Evolutionary conservation across 92 coral and sea anemone species (phyloP), one percentile per base, ranked within the genome.

Genomic region (Epizoanthus stellaris): DNA sequence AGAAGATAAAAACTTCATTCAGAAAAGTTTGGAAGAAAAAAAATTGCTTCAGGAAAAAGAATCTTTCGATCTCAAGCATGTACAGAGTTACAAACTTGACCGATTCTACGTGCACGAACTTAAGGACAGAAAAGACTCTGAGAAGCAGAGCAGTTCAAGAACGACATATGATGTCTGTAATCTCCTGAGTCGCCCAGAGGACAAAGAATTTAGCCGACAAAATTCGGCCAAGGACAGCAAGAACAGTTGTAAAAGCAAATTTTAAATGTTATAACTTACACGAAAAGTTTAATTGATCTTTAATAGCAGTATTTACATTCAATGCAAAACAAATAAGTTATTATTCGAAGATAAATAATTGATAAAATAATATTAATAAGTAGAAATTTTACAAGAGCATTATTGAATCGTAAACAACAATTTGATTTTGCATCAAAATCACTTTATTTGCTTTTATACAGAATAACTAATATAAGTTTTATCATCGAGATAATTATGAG

Each of bases 1-100:
- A 58, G 83, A 79, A 79, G 83, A 79, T 20, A 79, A 61, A 21
- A 70, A 62, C 2, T 63, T 79, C 52, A 7, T 23, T 19, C 53
- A 45, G 21, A 79, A 38, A 39, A 79, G 65, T 13, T 43, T 19
- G 34, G 72, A 79, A 79, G 72, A 62, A 40, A 45, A 62, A 73
- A 63, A 63, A 45, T 3, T 67, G 39, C 47, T 19, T 45, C 72
- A 45, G 12, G 72, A 21, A 79, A 42, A 79, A 3, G 15, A 42
- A 57, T 19, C 49, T 63, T 45, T 59, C 10, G 83, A 45, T 53
- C 83, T 62, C 71, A 63, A 47, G 59, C 83, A 63, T 43, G 83
- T 79, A 79, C 71, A 79, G 47, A 79, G 61, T 14, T 63, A 43
- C 59, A 79, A 79, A 21, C 42, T 63, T 79, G 83, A 79, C 17